Percentiles rank a stretch among this genome's conserved stretches.
Evolutionary conservation across 2,797 vertebrate species (phyloP).

Genomic region (Onychomys arenicola): DNA sequence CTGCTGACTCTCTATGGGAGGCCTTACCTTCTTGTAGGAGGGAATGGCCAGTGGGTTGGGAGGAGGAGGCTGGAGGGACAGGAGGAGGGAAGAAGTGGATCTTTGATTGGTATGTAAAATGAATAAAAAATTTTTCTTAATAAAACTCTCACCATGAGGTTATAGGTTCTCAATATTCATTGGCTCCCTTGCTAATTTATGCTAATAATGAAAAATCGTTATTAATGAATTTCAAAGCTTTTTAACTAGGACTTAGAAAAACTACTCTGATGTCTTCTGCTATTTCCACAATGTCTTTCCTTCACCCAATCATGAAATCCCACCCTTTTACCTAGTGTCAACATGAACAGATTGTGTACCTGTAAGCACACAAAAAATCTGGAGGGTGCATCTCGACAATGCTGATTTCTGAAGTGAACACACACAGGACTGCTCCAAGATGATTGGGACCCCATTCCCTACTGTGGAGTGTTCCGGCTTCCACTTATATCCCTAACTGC

Average conservation of each 20-base stretch:
- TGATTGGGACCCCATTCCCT: neutral
- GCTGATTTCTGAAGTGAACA: neutral
- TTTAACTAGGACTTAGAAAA: neutral
- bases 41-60: no score
- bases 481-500: neutral
- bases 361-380: neutral
- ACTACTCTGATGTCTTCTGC: neutral
- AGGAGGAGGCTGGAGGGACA: no score
- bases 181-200: neutral
- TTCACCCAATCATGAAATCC: neutral
- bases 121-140: no score
- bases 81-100: no score
- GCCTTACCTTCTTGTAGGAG: no score
- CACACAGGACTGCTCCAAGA: neutral
- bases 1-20: no score
- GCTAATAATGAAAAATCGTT: neutral
- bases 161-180: conserved; percentile 8
- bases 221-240: neutral
- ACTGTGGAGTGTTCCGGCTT: neutral
- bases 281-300: neutral
- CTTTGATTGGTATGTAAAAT: no score
- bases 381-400: neutral
- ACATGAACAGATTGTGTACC: neutral
- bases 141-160: neutral
- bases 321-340: neutral